phyloP scores from a whole-genome alignment of 2,113 vertebrate species.

The Daboia siamensis region DNA sequence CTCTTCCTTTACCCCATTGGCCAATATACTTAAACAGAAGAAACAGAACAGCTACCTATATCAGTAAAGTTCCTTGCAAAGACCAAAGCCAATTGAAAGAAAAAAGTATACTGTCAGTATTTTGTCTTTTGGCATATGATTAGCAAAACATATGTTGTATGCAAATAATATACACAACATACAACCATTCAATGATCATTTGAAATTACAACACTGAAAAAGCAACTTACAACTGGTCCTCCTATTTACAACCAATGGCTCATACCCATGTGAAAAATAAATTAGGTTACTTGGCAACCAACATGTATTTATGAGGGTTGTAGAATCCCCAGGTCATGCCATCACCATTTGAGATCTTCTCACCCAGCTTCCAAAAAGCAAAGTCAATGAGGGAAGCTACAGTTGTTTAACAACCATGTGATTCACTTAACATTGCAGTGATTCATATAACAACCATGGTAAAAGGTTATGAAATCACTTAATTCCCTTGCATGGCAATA shows the following conservation, averaged over 20 bases:
- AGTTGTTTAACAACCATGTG: neutral
- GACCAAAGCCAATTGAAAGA: neutral
- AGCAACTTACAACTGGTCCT: neutral
- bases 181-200: neutral
- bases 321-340: neutral
- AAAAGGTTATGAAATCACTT: neutral
- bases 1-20: neutral
- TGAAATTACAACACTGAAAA: neutral
- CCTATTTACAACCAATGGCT: neutral
- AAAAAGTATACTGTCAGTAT: neutral
- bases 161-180: neutral
- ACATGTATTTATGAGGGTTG: neutral
- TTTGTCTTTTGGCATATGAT: conserved; percentile 13
- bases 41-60: conserved; percentile 27
- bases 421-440: neutral
- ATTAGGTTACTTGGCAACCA: neutral
- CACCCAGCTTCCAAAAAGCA: neutral
- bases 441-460: neutral
- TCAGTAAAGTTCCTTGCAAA: conserved; percentile 13
- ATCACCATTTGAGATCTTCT: neutral
- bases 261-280: neutral
- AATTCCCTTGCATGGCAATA: neutral
- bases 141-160: neutral
- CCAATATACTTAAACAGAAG: neutral
- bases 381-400: neutral